A percentile compares a stretch with the other conserved stretches of the same genome.
Evolutionary conservation across 1,140 invertebrate species (phyloP).

Genomic region (Lepidurus apus): DNA sequence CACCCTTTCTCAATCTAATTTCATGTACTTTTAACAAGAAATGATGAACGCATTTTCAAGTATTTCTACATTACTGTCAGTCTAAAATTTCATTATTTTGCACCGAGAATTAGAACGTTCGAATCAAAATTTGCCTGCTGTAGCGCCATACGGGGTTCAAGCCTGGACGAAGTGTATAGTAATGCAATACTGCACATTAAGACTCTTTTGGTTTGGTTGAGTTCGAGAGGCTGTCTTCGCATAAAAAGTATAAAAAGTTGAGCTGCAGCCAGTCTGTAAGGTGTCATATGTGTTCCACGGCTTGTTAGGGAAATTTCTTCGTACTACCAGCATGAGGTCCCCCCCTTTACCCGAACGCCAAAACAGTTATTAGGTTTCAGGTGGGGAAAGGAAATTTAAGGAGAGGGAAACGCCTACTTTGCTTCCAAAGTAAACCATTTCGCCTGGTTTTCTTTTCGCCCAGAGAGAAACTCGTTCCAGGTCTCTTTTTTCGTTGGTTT

Average conservation of each 20-base stretch:
- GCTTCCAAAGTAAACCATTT: not conserved
- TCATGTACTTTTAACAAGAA: no score
- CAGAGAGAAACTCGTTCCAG: no score
- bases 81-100: no score
- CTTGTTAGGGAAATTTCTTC: not conserved
- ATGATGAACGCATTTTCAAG: no score
- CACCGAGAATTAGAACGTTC: no score
- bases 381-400: constrained; percentile 10
- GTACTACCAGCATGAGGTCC: not conserved
- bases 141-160: no score
- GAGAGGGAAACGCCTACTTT: not conserved
- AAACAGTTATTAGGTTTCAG: constrained; percentile 20
- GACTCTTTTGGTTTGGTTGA: not conserved
- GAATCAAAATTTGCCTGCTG: no score
- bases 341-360: not conserved
- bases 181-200: not conserved
- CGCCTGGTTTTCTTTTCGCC: not conserved
- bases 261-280: not conserved
- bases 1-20: no score
- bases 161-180: not conserved
- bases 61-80: no score
- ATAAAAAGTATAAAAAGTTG: no score
- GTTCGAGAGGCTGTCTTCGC: not conserved
- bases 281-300: not conserved
- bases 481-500: not conserved